phyloP scores from a whole-genome alignment of 2,797 vertebrate species.

The Sardinella longiceps region DNA sequence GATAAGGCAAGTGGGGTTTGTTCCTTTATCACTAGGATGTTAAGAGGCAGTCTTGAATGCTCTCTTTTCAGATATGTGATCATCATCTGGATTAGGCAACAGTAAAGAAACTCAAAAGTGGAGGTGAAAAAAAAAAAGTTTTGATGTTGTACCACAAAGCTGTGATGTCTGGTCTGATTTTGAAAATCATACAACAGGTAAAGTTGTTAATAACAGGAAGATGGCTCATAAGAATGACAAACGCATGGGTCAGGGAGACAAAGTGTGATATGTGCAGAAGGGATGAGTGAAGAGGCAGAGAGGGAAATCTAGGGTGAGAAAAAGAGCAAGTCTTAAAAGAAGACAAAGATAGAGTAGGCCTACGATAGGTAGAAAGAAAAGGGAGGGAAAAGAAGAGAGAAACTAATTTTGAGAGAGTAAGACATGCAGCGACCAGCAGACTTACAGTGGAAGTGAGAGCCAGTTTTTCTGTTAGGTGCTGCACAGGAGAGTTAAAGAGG shows the following conservation, averaged over 20 bases:
- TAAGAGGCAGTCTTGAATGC: too few relatives aligned
- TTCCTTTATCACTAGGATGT: not conserved
- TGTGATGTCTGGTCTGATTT: not conserved
- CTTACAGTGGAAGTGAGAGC: constrained; percentile 61
- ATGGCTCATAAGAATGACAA: not conserved
- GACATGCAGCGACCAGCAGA: constrained; percentile 25
- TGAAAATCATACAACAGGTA: not conserved
- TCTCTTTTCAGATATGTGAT: too few relatives aligned
- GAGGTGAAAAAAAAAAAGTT: not conserved
- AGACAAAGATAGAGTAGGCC: not conserved
- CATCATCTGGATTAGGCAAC: too few relatives aligned
- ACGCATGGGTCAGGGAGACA: not conserved
- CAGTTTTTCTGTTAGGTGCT: constrained; percentile 63
- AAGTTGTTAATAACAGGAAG: not conserved
- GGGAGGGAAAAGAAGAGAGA: not conserved
- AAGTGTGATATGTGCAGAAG: not conserved
- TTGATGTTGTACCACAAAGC: not conserved
- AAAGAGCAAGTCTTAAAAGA: not conserved
- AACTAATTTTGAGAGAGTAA: not conserved
- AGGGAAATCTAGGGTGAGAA: not conserved
- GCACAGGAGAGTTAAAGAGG: constrained; percentile 48
- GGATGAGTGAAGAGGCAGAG: not conserved
- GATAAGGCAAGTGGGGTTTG: not conserved
- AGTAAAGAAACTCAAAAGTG: too few relatives aligned
- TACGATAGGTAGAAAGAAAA: not conserved